These are phyloP conservation scores for Enteromius mattozi DNA, from an alignment of 2,797 vertebrate genomes.

Conservation along the genomic window DNA sequence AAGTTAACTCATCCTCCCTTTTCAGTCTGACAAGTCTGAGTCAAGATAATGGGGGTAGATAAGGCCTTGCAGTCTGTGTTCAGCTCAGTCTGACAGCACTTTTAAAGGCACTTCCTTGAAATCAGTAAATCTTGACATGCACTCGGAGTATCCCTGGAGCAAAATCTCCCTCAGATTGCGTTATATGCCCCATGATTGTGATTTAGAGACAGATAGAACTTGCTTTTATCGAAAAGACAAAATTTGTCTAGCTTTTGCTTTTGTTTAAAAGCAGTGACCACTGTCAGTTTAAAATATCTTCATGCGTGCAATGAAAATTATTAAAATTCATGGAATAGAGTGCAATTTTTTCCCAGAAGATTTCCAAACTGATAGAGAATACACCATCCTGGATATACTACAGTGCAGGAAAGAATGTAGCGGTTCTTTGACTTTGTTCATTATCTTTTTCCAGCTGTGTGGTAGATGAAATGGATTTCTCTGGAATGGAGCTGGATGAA, in stretches of 20 bases:
- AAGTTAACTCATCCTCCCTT: constrained; percentile 34
- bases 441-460: constrained; percentile 83
- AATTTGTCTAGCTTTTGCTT: neutral
- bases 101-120: constrained; percentile 61
- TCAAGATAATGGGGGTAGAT: constrained; percentile 53
- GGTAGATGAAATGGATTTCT: constrained; percentile 98
- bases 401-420: constrained; percentile 4
- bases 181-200: constrained; percentile 20
- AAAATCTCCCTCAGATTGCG: constrained; percentile 5
- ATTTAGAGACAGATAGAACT: constrained; percentile 28
- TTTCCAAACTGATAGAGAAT: neutral
- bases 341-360: neutral
- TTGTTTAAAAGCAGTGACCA: neutral
- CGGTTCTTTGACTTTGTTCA: neutral
- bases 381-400: neutral
- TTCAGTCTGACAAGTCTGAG: constrained; percentile 29
- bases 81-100: constrained; percentile 61
- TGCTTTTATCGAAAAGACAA: neutral
- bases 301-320: neutral
- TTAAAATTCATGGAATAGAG: neutral
- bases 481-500: constrained; percentile 94
- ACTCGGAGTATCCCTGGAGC: constrained; percentile 33
- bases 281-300: neutral
- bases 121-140: constrained; percentile 63
- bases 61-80: constrained; percentile 57